A percentile compares a stretch with the other conserved stretches of the same genome.
Evolutionary conservation across 2,797 vertebrate genomes (phyloP).

Genomic region (Delichon dasypus): DNA sequence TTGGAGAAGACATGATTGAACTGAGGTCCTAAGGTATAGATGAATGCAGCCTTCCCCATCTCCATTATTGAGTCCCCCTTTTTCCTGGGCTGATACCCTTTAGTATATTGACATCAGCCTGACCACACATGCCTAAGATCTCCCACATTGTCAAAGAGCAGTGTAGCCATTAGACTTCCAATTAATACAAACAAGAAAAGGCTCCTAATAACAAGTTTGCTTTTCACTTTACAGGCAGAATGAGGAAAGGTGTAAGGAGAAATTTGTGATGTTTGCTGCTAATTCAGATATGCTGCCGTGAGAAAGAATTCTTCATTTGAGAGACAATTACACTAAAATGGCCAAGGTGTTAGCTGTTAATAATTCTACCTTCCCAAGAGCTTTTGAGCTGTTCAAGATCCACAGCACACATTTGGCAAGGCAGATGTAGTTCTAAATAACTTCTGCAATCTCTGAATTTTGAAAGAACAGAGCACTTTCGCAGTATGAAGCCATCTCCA

Average conservation of each 20-base stretch:
- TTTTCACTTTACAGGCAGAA: not conserved
- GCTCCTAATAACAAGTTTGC: not conserved
- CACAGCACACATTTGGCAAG: not conserved
- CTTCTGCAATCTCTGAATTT: not conserved
- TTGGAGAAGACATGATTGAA: not conserved
- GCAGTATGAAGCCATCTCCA: not conserved
- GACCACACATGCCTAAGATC: not conserved
- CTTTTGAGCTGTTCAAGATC: not conserved
- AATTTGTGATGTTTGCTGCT: not conserved
- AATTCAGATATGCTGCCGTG: not conserved
- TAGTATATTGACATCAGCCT: not conserved
- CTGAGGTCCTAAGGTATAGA: not conserved
- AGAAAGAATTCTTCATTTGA: not conserved
- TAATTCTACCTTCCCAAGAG: not conserved
- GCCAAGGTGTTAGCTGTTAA: not conserved
- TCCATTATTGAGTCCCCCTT: not conserved
- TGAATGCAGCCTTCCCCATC: not conserved
- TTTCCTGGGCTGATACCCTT: not conserved
- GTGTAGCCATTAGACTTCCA: not conserved
- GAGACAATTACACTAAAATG: not conserved
- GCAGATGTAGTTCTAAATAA: not conserved
- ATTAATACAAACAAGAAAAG: not conserved
- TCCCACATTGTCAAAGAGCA: not conserved
- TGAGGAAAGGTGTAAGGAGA: not conserved
- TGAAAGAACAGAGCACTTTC: not conserved